Conservation (phyloP, 2,113 vertebrate genomes). For the Tamias sibiricus region DNA sequence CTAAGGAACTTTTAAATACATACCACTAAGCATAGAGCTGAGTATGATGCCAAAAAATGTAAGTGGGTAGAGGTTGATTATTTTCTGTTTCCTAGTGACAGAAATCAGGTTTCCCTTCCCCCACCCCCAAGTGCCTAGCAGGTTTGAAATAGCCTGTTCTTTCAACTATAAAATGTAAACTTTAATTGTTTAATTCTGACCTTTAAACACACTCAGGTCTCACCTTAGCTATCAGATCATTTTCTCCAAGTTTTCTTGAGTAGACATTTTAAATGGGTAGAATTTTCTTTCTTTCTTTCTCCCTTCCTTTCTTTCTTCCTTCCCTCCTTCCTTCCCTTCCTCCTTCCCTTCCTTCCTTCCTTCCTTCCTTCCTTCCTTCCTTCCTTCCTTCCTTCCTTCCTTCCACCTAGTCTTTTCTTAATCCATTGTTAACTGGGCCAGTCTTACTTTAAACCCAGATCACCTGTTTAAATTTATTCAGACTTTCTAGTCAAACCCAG, state of each 20-base stretch:
- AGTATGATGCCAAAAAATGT: background rate
- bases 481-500: background rate
- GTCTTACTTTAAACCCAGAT: background rate
- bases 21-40: background rate
- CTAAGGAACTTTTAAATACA: constrained; percentile 15
- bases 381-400: background rate
- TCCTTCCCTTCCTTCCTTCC: too few relatives aligned
- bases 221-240: background rate
- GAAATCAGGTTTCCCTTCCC: constrained; percentile 11
- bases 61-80: constrained; percentile 9
- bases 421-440: background rate
- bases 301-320: background rate
- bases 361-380: too few relatives aligned
- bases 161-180: background rate
- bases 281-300: background rate
- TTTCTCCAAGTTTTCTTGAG: background rate
- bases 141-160: background rate
- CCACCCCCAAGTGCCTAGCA: constrained; percentile 58
- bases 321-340: too few relatives aligned
- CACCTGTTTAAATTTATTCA: background rate
- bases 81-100: constrained; percentile 11
- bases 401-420: background rate
- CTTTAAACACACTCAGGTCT: background rate
- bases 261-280: background rate
- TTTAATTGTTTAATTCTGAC: constrained; percentile 10